Evolutionary conservation across 2,113 vertebrate genomes (phyloP).

Genomic region (Esox niger): DNA sequence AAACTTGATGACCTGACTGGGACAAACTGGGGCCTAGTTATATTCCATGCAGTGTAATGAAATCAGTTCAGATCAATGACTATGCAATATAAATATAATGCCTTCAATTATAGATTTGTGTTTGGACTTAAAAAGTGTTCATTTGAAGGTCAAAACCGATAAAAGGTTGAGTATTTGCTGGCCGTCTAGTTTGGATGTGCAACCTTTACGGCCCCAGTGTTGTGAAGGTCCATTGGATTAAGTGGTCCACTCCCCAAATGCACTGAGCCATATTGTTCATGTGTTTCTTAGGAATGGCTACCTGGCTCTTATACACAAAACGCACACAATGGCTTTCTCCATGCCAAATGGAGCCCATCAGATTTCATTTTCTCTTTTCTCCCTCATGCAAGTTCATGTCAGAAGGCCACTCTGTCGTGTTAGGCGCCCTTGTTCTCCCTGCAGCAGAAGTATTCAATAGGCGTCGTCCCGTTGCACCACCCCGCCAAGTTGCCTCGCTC

Average conservation of each 20-base stretch:
- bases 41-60: too few species aligned
- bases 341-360: not conserved
- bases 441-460: conserved; percentile 19
- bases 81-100: not conserved
- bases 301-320: conserved; percentile 9
- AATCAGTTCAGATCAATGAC: not conserved
- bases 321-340: conserved; percentile 7
- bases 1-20: not conserved
- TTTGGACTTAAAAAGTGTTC: not conserved
- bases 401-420: conserved; percentile 21
- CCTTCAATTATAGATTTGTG: not conserved
- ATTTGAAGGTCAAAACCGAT: not conserved
- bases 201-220: too few species aligned
- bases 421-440: conserved; percentile 15
- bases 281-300: conserved; percentile 12
- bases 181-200: too few species aligned
- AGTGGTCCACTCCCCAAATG: not conserved
- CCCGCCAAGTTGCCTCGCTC: conserved; percentile 43
- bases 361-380: conserved; percentile 32
- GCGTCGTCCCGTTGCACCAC: conserved; percentile 3
- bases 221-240: conserved; percentile 1
- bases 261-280: not conserved
- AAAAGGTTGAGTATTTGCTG: too few species aligned
- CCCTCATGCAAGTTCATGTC: conserved; percentile 15
- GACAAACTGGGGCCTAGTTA: not conserved